A percentile compares a stretch with the other conserved stretches of the same genome.
phyloP scores from a whole-genome alignment of 2,888 invertebrate species.

The Cyclophora punctaria region DNA sequence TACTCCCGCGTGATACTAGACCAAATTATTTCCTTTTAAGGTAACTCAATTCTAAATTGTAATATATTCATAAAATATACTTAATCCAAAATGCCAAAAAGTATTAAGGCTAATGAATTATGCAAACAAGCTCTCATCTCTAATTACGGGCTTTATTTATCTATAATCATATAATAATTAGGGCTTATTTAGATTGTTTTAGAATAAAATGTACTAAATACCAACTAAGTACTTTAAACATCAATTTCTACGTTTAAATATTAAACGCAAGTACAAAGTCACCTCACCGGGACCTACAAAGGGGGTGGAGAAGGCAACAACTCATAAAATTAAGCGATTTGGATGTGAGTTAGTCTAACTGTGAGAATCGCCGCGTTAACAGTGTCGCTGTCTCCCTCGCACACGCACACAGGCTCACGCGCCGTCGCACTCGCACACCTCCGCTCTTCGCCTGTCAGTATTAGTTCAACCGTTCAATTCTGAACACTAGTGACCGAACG shows the following conservation, averaged over 20 bases:
- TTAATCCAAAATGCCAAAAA: too few species aligned
- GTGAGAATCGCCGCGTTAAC: conserved; percentile 71
- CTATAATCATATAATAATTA: too few species aligned
- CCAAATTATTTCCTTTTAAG: too few species aligned
- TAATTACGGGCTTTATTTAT: too few species aligned
- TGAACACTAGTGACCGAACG: neutral
- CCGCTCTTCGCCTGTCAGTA: neutral
- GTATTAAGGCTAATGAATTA: too few species aligned
- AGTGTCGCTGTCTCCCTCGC: conserved; percentile 54
- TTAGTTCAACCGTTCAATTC: neutral
- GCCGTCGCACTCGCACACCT: conserved; percentile 17
- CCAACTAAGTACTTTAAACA: too few species aligned
- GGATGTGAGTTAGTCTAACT: conserved; percentile 75
- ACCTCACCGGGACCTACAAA: conserved; percentile 39
- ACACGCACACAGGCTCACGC: conserved; percentile 33
- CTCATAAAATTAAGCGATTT: conserved; percentile 77
- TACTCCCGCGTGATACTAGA: too few species aligned
- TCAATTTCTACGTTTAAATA: neutral
- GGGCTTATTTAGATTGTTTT: too few species aligned
- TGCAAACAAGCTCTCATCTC: too few species aligned
- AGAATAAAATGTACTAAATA: too few species aligned
- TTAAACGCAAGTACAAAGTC: conserved; percentile 40
- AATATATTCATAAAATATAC: too few species aligned
- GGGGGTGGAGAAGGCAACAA: conserved; percentile 76
- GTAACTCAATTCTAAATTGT: too few species aligned